Conservation (phyloP, 2,797 vertebrate genomes). For the Neopelma chrysocephalum region DNA sequence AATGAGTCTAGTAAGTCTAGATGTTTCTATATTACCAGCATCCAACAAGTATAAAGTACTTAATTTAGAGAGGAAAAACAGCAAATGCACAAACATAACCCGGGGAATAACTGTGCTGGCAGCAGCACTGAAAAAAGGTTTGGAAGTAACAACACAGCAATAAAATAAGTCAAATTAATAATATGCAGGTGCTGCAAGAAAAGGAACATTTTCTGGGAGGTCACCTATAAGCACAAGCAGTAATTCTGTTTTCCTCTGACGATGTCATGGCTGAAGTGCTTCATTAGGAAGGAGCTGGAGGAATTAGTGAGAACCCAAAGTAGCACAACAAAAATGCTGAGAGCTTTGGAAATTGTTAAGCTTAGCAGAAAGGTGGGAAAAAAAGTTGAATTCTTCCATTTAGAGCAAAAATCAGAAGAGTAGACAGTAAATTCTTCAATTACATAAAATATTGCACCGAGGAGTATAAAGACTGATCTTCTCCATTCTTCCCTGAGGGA, state of each 20-base stretch:
- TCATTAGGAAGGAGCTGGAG: neutral
- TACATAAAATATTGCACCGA: neutral
- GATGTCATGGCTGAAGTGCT: neutral
- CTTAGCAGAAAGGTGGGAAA: neutral
- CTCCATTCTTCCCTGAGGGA: neutral
- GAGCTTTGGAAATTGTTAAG: neutral
- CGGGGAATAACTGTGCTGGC: neutral
- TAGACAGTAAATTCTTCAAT: neutral
- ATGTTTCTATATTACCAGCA: neutral
- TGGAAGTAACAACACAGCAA: neutral
- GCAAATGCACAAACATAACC: neutral
- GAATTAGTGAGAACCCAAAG: neutral
- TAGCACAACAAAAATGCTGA: neutral
- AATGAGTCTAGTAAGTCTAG: neutral
- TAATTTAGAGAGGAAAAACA: neutral
- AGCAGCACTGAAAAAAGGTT: neutral
- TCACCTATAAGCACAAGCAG: neutral
- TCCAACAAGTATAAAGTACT: neutral
- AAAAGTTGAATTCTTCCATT: neutral
- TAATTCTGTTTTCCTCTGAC: neutral
- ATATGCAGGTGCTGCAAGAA: slow-evolving; percentile 3
- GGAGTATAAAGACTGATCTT: neutral
- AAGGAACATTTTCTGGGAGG: neutral
- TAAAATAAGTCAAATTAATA: slow-evolving; percentile 22
- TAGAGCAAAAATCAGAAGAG: neutral